A percentile compares a stretch with the other conserved stretches of the same genome.
Evolutionary conservation across 2,797 vertebrate species (phyloP).

Genomic region (Onychomys torridus): DNA sequence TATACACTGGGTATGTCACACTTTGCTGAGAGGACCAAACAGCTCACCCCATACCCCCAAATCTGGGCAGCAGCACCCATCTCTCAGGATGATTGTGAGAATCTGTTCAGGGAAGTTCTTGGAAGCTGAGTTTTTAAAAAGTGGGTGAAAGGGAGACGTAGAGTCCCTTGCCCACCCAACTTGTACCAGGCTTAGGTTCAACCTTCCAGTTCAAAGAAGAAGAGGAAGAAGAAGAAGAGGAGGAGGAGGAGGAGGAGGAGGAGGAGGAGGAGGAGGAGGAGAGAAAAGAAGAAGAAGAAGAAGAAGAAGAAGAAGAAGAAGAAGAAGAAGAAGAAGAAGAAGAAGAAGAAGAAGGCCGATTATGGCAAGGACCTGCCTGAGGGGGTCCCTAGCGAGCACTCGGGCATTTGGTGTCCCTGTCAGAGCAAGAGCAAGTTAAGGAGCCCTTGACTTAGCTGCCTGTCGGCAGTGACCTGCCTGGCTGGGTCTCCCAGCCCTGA

Average conservation of each 20-base stretch:
- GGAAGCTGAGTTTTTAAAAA: neutral
- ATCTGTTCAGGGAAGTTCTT: slow-evolving; percentile 19
- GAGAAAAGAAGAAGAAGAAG: too few relatives aligned
- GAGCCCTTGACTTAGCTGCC: neutral
- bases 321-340: too few relatives aligned
- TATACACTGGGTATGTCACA: neutral
- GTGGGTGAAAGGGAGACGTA: neutral
- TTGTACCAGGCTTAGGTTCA: neutral
- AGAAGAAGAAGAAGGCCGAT: too few relatives aligned
- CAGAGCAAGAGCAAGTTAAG: neutral
- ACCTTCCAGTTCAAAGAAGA: neutral
- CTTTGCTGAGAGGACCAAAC: neutral
- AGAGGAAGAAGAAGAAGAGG: neutral
- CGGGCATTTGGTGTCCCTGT: neutral
- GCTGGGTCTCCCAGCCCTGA: slow-evolving; percentile 56
- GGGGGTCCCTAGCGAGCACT: neutral
- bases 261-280: too few relatives aligned
- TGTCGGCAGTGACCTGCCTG: neutral
- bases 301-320: too few relatives aligned
- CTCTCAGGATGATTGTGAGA: slow-evolving; percentile 21
- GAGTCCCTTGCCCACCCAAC: neutral
- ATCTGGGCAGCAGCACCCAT: neutral
- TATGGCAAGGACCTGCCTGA: neutral
- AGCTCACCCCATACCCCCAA: neutral
- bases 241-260: too few relatives aligned